Conservation (phyloP, 2,888 invertebrate genomes). For the Abrostola triplasia region DNA sequence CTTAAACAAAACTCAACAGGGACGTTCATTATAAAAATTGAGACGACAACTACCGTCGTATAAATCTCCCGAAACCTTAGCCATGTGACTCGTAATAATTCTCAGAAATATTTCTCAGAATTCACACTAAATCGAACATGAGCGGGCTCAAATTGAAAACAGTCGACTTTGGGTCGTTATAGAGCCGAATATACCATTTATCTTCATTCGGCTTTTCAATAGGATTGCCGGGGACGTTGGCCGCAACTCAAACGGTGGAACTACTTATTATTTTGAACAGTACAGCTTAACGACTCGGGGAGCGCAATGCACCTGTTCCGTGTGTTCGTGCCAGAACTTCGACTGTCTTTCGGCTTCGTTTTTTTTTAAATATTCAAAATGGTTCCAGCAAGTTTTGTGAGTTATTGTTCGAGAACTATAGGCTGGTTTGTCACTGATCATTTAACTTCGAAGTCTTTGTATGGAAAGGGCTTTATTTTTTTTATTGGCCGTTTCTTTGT, state of each 20-base stretch:
- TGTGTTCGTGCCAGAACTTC: conserved; percentile 43
- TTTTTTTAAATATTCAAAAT: conserved; percentile 35
- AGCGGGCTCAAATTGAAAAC: conserved; percentile 84
- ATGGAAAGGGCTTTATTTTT: not conserved
- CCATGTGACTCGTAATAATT: conserved; percentile 46
- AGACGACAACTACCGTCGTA: conserved; percentile 29
- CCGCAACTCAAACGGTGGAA: conserved; percentile 84
- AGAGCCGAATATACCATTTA: conserved; percentile 83
- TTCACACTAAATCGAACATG: conserved; percentile 80
- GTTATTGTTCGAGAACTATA: conserved; percentile 19
- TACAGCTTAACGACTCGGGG: conserved; percentile 83
- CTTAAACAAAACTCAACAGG: conserved; percentile 32
- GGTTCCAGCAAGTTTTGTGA: conserved; percentile 21
- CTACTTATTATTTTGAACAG: conserved; percentile 87
- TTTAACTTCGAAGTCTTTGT: conserved; percentile 4
- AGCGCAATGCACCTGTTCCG: conserved; percentile 76
- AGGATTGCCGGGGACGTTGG: conserved; percentile 83
- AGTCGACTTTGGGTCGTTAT: conserved; percentile 85
- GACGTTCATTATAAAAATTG: conserved; percentile 50
- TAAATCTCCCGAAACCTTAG: conserved; percentile 27
- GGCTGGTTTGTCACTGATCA: conserved; percentile 15
- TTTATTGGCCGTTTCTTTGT: not conserved
- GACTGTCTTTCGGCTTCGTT: conserved; percentile 21
- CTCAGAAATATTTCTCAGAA: conserved; percentile 66
- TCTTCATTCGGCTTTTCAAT: conserved; percentile 87